A percentile compares a stretch with the other conserved stretches of the same genome.
These are phyloP conservation scores for Pseudococcus longispinus DNA, from an alignment of 2,888 invertebrate species.

Conservation along the genomic window DNA sequence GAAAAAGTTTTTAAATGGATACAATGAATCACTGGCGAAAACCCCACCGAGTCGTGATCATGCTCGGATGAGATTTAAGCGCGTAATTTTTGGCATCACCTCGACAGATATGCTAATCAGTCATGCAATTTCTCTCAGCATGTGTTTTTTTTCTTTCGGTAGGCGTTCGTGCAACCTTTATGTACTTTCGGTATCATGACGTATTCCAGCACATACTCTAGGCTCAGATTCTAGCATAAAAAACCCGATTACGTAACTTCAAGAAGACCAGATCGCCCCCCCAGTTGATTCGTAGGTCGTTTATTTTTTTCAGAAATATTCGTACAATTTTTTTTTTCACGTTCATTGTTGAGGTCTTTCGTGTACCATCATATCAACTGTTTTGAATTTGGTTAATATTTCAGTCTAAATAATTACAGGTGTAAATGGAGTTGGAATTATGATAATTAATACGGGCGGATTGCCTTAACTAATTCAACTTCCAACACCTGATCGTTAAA, in stretches of 20 bases:
- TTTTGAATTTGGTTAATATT: not conserved
- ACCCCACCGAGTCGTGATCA: not conserved
- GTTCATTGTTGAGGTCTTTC: not conserved
- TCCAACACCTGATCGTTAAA: not conserved
- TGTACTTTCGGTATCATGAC: constrained; percentile 22
- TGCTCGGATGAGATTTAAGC: not conserved
- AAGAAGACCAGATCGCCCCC: not conserved
- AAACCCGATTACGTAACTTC: not conserved
- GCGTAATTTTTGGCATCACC: not conserved
- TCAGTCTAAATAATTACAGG: not conserved
- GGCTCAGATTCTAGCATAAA: not conserved
- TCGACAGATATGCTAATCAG: constrained; percentile 4
- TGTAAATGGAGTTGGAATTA: not conserved
- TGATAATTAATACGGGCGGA: constrained; percentile 28
- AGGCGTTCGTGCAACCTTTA: not conserved
- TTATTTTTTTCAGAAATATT: not conserved
- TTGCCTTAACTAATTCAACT: not conserved
- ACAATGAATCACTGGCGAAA: not conserved
- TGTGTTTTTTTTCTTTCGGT: not conserved
- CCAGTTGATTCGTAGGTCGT: not conserved
- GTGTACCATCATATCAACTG: not conserved
- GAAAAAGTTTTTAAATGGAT: not conserved
- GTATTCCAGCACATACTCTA: not conserved
- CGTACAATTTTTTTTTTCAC: not conserved
- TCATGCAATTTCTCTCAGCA: constrained; percentile 31